Evolutionary conservation across 1,140 invertebrate species (phyloP).

Genomic region (Reticulitermes speratus): DNA sequence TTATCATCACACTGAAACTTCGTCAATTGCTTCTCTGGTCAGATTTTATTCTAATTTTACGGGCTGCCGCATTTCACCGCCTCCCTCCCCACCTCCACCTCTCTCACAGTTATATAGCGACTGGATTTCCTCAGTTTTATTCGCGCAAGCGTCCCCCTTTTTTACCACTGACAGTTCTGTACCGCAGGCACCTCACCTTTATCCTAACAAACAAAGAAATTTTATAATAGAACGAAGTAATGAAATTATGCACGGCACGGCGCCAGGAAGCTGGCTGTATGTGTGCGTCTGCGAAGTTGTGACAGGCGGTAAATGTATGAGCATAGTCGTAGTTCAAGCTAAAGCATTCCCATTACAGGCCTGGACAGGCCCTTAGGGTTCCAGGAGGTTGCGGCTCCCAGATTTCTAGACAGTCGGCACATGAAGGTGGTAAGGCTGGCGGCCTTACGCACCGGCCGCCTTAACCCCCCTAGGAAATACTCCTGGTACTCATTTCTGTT

Average conservation of each 20-base stretch:
- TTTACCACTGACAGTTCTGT: not conserved
- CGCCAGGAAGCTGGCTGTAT: not conserved
- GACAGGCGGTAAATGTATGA: no score
- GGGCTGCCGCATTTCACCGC: not conserved
- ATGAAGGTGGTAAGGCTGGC: no score
- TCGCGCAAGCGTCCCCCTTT: not conserved
- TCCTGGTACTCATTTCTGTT: no score
- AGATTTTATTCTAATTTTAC: conserved; percentile 14
- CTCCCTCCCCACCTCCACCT: not conserved
- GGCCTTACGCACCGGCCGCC: no score
- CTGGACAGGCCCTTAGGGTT: no score
- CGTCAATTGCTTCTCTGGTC: not conserved
- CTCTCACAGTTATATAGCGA: not conserved
- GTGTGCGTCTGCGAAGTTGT: not conserved
- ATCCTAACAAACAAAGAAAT: not conserved
- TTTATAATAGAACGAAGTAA: not conserved
- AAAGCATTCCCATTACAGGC: no score
- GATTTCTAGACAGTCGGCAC: no score
- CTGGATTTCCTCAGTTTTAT: not conserved
- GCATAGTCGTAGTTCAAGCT: no score
- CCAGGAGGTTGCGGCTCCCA: no score
- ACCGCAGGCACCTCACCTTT: not conserved
- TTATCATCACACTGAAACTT: not conserved
- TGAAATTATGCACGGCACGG: not conserved
- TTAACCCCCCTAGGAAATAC: no score